phyloP scores from a whole-genome alignment of 2,113 vertebrate genomes.

The Eleginops maclovinus region DNA sequence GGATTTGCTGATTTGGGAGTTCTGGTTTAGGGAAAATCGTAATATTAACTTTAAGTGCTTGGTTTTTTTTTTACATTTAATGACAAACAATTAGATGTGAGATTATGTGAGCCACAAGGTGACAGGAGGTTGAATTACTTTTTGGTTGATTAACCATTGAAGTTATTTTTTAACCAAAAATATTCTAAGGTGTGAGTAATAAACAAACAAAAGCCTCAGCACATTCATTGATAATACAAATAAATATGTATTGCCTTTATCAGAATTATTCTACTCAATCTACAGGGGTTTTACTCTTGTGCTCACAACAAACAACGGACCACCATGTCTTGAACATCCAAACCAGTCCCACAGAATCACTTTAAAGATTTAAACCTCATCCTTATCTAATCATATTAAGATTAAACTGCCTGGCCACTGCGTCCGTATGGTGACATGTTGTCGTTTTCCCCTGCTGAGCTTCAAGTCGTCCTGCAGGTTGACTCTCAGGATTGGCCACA shows the following conservation, averaged over 20 bases:
- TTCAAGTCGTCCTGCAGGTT: constrained; percentile 1
- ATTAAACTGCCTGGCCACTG: constrained; percentile 27
- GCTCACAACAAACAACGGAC: not conserved
- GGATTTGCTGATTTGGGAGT: not conserved
- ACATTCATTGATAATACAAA: not conserved
- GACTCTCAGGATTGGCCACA: not conserved
- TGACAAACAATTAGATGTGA: no score
- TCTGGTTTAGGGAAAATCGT: not conserved
- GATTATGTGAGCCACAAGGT: not conserved
- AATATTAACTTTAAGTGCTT: no score
- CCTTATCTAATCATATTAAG: constrained; percentile 54
- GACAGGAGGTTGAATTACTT: not conserved
- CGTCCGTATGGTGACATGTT: constrained; percentile 21
- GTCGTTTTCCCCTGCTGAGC: not conserved
- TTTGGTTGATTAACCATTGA: no score
- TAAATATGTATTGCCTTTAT: not conserved
- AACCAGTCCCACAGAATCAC: constrained; percentile 23
- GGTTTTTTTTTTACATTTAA: no score
- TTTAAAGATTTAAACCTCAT: constrained; percentile 45
- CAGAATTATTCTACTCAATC: not conserved
- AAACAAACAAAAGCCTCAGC: not conserved
- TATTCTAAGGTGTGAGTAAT: not conserved
- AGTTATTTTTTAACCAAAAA: not conserved
- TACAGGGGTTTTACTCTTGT: not conserved
- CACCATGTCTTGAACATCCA: not conserved